A percentile compares a stretch with the other conserved stretches of the same genome.
phyloP scores from a whole-genome alignment of 2,888 invertebrate genomes.

The Harpalus rubripes region DNA sequence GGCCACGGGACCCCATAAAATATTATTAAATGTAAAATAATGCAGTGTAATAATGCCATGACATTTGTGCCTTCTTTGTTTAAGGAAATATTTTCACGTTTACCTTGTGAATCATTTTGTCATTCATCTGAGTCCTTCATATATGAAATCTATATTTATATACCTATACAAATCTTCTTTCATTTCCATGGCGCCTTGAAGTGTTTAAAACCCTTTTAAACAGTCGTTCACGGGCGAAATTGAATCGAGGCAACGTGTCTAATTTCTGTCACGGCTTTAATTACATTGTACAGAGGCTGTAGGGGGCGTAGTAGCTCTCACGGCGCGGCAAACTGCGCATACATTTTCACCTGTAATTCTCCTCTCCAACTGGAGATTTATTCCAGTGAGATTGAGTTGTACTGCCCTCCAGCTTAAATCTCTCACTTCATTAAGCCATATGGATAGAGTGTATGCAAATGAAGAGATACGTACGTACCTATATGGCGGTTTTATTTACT shows the following conservation, averaged over 20 bases:
- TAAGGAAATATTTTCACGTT: no score
- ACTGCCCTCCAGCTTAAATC: not conserved
- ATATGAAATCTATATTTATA: no score
- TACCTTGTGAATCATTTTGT: no score
- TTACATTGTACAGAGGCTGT: constrained; percentile 27
- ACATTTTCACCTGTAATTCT: constrained; percentile 46
- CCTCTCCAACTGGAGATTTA: constrained; percentile 29
- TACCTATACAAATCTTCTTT: no score
- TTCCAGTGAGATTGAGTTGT: constrained; percentile 28
- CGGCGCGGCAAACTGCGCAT: constrained; percentile 5
- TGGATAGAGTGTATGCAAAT: no score
- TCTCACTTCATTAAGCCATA: not conserved
- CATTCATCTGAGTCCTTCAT: no score
- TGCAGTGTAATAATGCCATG: no score
- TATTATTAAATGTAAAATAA: not conserved
- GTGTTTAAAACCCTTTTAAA: not conserved
- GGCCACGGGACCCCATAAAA: no score
- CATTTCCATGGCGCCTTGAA: not conserved
- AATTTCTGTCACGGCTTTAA: constrained; percentile 36
- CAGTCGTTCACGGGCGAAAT: not conserved
- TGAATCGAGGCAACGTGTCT: not conserved
- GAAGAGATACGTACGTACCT: no score
- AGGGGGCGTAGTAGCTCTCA: constrained; percentile 1
- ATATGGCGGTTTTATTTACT: no score
- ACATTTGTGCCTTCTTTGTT: no score